Evolutionary conservation across 2,113 vertebrate genomes (phyloP), one percentile per base, ranked within the genome.

Genomic region (Amphilophus citrinellus): DNA sequence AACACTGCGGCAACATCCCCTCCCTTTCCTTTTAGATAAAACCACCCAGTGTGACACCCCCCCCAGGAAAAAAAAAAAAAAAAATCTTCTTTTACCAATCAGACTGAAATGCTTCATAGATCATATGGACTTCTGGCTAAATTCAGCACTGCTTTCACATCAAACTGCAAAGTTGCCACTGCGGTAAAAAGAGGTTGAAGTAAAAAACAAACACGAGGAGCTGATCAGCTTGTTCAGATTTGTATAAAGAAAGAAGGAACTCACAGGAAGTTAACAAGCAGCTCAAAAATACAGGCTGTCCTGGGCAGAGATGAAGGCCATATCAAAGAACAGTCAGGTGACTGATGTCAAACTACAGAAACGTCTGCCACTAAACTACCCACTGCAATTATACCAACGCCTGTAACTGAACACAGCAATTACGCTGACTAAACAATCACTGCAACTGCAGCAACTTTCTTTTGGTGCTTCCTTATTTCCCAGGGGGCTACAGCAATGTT

Each of bases 21-120:
- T 60, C 44, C 79, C 9, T 65, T 71, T 63, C 61, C 79, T 80
- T 61, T 88, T 32, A 61, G 58, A 75, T 87, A 3, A 77, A 90
- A 83, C 90, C 88, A 84, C 86, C 84, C 83, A 84, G 89, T 7
- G 39, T 32, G 86, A 88, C 11, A 3, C 2, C 7, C 27, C 7
- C 17, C 20, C 39, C n/a, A n/a, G 18, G 14, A 10, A 15, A 44
- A 65, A 68, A 5, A 20, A n/a, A 10, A 15, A 44, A 65, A 68
- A 5, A 20, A 56, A 13, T 6, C 32, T 22, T 66, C 57, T 47
- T 37, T 37, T n/a, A 37, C 32, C 18, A 71, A 71, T 24, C 18
- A 18, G 42, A 71, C 44, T 30, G 22, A 18, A 50, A 71, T 7
- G 2, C 42, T 71, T 71, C 44, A 30, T 13, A 71, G 50, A 50